phyloP scores from a whole-genome alignment of 2,113 vertebrate species.

The Hippocampus zosterae region DNA sequence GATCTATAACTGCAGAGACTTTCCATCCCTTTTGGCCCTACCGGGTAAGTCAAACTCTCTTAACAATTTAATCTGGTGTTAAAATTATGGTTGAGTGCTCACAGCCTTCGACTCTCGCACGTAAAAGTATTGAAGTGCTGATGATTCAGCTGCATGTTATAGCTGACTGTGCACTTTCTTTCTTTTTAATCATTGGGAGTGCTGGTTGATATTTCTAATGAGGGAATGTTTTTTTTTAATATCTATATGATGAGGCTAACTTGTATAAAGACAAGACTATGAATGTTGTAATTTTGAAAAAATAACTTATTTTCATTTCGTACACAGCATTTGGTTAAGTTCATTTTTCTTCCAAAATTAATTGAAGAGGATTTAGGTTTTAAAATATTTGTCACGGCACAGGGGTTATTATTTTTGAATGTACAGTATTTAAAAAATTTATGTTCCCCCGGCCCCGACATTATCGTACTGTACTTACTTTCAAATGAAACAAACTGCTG shows the following conservation, averaged over 20 bases:
- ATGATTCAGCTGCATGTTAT: conserved; percentile 24
- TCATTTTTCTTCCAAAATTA: background rate
- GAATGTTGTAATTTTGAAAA: background rate
- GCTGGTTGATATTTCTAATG: background rate
- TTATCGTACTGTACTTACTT: background rate
- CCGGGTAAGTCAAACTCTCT: conserved; percentile 69
- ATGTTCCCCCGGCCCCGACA: background rate
- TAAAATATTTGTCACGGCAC: background rate
- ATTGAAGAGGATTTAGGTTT: background rate
- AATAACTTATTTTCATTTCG: background rate
- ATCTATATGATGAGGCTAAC: background rate
- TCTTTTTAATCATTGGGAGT: background rate
- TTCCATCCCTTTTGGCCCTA: conserved; percentile 82
- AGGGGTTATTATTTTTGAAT: background rate
- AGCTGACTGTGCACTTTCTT: conserved; percentile 34
- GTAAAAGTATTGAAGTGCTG: background rate
- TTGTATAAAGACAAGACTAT: background rate
- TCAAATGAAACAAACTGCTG: background rate
- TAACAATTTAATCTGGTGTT: background rate
- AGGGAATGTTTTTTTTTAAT: background rate
- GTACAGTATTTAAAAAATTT: background rate
- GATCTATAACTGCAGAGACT: conserved; percentile 80
- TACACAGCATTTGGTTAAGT: background rate
- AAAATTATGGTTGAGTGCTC: background rate
- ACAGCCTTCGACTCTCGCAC: background rate